Percentiles rank a stretch among this genome's conserved stretches.
Evolutionary conservation across 1,140 invertebrate genomes (phyloP).

Genomic region (Trichoplusia ni): DNA sequence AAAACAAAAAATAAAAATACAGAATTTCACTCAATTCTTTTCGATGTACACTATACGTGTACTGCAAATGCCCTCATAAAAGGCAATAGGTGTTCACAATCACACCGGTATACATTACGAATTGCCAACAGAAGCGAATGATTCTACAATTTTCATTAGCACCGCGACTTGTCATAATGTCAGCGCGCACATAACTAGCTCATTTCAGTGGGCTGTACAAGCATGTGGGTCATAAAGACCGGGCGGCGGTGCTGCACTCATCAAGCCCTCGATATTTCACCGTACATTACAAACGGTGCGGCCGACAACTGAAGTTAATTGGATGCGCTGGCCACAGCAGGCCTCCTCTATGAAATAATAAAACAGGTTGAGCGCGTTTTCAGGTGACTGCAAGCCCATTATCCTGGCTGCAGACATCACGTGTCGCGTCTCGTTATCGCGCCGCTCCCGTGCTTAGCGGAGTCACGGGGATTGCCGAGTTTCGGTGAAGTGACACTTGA

Average conservation of each 20-base stretch:
- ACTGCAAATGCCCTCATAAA: background rate
- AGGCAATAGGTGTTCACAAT: background rate
- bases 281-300: conserved; percentile 64
- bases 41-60: too few species aligned
- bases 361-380: conserved; percentile 64
- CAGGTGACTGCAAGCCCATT: conserved; percentile 64
- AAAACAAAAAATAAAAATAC: too few species aligned
- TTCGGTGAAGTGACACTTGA: conserved; percentile 59
- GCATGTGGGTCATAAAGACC: conserved; percentile 49
- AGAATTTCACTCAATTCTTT: too few species aligned
- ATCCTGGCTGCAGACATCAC: conserved; percentile 54
- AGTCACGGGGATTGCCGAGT: conserved; percentile 46
- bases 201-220: conserved; percentile 29
- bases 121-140: background rate
- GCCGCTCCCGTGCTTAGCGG: conserved; percentile 42
- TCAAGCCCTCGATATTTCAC: conserved; percentile 71
- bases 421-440: conserved; percentile 59
- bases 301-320: conserved; percentile 75
- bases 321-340: conserved; percentile 67
- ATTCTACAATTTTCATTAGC: conserved; percentile 2
- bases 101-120: background rate
- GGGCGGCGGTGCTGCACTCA: conserved; percentile 48
- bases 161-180: conserved; percentile 1
- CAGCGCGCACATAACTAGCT: conserved; percentile 6
- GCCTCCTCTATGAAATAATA: conserved; percentile 71